phyloP scores from a whole-genome alignment of 2,113 vertebrate species.

The Oreocharis arfaki region DNA sequence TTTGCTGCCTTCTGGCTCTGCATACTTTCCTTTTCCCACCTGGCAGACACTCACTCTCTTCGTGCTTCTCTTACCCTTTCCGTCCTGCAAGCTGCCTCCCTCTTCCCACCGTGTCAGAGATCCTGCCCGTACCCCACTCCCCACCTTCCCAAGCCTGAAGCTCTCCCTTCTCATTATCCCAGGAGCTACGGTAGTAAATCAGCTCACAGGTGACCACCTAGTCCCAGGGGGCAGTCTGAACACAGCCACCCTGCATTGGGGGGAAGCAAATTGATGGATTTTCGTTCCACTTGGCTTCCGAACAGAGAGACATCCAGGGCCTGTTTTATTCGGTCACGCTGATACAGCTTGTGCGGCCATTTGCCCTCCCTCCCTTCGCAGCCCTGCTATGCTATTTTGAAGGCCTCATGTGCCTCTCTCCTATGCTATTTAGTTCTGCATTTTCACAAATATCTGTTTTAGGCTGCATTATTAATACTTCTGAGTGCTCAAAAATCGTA shows the following conservation, averaged over 20 bases:
- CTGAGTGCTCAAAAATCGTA: conserved; percentile 22
- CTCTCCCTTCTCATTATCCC: background rate
- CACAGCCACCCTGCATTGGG: background rate
- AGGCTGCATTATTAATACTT: conserved; percentile 40
- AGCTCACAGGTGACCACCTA: background rate
- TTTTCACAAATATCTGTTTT: conserved; percentile 36
- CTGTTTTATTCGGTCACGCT: background rate
- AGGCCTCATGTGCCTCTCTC: background rate
- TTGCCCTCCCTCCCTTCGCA: background rate
- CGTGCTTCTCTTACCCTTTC: background rate
- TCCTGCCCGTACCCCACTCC: background rate
- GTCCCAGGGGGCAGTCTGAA: background rate
- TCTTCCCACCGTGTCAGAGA: background rate
- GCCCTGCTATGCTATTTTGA: background rate
- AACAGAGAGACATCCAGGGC: background rate
- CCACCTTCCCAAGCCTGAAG: background rate
- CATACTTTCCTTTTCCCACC: background rate
- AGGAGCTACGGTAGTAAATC: background rate
- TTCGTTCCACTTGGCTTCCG: background rate
- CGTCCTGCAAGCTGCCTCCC: background rate
- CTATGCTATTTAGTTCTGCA: background rate
- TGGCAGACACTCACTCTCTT: background rate
- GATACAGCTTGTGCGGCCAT: background rate
- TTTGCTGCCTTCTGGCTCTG: background rate
- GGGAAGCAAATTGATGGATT: background rate